Evolutionary conservation across 2,888 invertebrate species (phyloP).

Genomic region (Anarsia innoxiella): DNA sequence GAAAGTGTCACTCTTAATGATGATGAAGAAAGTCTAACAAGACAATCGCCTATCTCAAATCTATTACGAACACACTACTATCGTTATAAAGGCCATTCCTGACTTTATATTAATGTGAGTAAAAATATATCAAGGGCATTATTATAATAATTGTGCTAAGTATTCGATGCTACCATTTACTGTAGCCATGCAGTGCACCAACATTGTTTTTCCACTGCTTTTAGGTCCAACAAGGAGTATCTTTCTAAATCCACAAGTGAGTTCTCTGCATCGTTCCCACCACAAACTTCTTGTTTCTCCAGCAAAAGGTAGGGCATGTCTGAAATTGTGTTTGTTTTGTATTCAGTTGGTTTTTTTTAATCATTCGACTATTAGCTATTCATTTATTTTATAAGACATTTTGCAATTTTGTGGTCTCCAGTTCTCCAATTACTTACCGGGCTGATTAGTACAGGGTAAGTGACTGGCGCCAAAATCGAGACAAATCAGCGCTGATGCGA

Average conservation of each 20-base stretch:
- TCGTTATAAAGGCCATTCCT: no score
- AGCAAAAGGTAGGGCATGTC: slow-evolving; percentile 31
- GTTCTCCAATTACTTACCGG: no score
- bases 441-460: no score
- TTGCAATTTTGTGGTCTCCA: no score
- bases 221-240: slow-evolving; percentile 45
- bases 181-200: slow-evolving; percentile 42
- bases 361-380: no score
- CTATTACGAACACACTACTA: background rate
- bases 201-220: slow-evolving; percentile 38
- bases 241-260: slow-evolving; percentile 30
- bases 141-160: no score
- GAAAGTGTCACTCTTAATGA: background rate
- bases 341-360: no score
- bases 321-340: no score
- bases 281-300: slow-evolving; percentile 44
- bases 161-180: slow-evolving; percentile 39
- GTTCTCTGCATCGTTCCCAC: slow-evolving; percentile 49
- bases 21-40: background rate
- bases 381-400: no score
- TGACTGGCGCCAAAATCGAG: no score
- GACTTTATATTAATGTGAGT: background rate
- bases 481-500: no score
- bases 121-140: background rate
- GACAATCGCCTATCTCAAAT: background rate